A percentile compares a stretch with the other conserved stretches of the same genome.
phyloP scores from a whole-genome alignment of 2,888 invertebrate species.

The Rhogogaster chlorosoma region DNA sequence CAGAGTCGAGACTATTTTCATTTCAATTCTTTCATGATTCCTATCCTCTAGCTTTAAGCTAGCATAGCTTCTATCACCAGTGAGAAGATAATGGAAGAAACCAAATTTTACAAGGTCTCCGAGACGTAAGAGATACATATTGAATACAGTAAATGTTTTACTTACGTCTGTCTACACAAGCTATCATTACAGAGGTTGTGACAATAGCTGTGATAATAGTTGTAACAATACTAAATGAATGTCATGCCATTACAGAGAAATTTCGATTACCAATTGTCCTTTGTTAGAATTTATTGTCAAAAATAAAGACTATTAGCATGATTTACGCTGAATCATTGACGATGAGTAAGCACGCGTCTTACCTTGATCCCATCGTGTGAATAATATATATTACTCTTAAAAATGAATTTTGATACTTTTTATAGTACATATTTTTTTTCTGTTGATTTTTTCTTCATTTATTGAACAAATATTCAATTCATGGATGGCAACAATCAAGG shows the following conservation, averaged over 20 bases:
- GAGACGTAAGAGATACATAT: neutral
- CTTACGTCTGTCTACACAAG: neutral
- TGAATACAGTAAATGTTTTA: neutral
- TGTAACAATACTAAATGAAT: neutral
- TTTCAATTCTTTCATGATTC: neutral
- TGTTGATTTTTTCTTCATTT: neutral
- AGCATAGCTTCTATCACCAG: neutral
- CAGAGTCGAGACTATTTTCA: neutral
- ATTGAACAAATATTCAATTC: neutral
- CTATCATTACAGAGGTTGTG: neutral
- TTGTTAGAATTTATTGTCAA: neutral
- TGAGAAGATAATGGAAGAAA: neutral
- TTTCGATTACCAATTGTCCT: neutral
- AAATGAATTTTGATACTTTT: conserved; percentile 1
- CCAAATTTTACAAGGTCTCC: neutral
- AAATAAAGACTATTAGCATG: neutral
- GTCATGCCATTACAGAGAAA: neutral
- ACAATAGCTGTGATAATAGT: neutral
- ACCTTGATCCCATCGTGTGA: conserved; percentile 3
- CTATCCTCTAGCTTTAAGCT: neutral
- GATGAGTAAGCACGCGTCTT: neutral
- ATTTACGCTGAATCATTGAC: neutral
- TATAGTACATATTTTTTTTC: neutral
- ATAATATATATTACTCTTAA: neutral
- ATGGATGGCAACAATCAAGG: neutral